A percentile compares a stretch with the other conserved stretches of the same genome.
These are phyloP conservation scores for Macrosiphum euphorbiae DNA, from an alignment of 2,888 invertebrate genomes.

Conservation along the genomic window DNA sequence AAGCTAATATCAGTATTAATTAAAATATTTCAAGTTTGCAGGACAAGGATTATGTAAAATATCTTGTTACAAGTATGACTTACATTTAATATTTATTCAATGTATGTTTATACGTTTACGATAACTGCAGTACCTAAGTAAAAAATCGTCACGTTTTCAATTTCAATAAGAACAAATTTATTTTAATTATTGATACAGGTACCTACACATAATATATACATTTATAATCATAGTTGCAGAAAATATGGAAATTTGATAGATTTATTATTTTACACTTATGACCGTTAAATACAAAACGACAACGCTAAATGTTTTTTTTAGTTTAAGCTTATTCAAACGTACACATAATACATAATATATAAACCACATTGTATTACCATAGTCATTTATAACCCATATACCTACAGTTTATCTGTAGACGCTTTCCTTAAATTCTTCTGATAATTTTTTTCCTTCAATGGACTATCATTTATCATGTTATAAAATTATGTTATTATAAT, in stretches of 20 bases:
- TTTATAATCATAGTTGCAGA: background rate
- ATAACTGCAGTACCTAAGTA: too few relatives aligned
- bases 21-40: background rate
- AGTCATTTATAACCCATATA: background rate
- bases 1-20: background rate
- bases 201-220: background rate
- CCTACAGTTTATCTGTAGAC: background rate
- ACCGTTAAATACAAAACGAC: background rate
- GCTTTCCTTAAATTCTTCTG: background rate
- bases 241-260: background rate
- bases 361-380: background rate
- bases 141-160: background rate
- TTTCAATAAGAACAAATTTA: background rate
- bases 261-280: background rate
- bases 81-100: background rate
- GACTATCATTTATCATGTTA: background rate
- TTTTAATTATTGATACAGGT: background rate
- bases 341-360: background rate
- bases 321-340: background rate
- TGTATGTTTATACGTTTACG: background rate
- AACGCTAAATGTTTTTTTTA: background rate
- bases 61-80: background rate
- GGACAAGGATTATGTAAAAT: background rate
- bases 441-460: background rate
- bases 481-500: background rate